These are phyloP conservation scores for Pelecanus crispus DNA, from an alignment of 2,113 vertebrate species.

Conservation along the genomic window DNA sequence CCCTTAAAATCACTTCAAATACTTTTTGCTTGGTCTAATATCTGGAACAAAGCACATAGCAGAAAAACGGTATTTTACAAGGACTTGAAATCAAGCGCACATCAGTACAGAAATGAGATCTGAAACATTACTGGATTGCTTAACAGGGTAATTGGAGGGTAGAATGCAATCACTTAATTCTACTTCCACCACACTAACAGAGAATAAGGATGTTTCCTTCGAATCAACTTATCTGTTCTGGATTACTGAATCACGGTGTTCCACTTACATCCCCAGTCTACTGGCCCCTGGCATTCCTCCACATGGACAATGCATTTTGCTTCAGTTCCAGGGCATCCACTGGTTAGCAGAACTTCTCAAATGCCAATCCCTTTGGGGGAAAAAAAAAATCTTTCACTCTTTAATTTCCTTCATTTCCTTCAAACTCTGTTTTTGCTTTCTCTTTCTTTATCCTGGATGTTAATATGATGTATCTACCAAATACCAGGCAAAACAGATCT, in stretches of 20 bases:
- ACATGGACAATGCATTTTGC: slow-evolving; percentile 51
- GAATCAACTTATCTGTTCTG: background rate
- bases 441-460: background rate
- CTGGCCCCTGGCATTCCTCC: slow-evolving; percentile 43
- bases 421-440: background rate
- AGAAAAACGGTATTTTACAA: background rate
- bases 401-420: background rate
- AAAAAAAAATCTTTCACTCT: background rate
- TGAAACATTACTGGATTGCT: slow-evolving; percentile 5
- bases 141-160: background rate
- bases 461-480: background rate
- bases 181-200: background rate
- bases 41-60: background rate
- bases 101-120: background rate
- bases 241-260: background rate
- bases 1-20: background rate
- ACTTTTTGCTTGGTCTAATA: background rate
- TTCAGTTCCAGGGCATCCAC: slow-evolving; percentile 63
- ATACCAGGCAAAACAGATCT: background rate
- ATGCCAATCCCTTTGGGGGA: slow-evolving; percentile 44
- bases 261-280: slow-evolving; percentile 63
- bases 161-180: background rate
- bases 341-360: slow-evolving; percentile 65
- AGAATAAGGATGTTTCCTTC: background rate
- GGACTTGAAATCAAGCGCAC: background rate